Percentiles rank a stretch among this genome's conserved stretches.
Conservation (phyloP, 2,888 invertebrate genomes). For the Griposia aprilina region DNA sequence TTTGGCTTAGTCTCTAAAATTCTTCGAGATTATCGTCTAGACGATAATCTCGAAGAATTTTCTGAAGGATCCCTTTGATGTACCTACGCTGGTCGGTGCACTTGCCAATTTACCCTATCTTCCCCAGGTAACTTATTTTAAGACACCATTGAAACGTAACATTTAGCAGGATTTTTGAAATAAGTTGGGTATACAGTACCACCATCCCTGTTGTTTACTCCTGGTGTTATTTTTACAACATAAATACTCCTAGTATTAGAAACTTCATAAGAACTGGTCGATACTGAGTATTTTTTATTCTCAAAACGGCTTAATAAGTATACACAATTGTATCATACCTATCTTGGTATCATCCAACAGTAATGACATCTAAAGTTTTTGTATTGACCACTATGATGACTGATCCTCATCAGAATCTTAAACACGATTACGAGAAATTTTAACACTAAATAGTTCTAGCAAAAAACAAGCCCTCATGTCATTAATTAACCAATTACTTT, state of each 20-base stretch:
- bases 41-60: neutral
- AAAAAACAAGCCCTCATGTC: slow-evolving; percentile 23
- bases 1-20: neutral
- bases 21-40: too few species aligned
- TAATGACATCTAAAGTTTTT: slow-evolving; percentile 36
- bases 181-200: neutral
- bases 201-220: neutral
- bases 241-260: neutral
- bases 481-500: slow-evolving; percentile 46
- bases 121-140: neutral
- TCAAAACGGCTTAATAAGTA: neutral
- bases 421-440: slow-evolving; percentile 12
- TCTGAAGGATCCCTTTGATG: neutral
- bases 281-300: neutral
- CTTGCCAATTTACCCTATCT: neutral
- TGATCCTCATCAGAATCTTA: slow-evolving; percentile 8
- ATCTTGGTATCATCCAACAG: neutral
- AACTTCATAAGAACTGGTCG: neutral
- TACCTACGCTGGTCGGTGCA: too few species aligned
- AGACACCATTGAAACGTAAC: neutral
- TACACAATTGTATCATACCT: neutral
- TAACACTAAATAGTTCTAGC: neutral
- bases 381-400: slow-evolving; percentile 23
- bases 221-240: neutral
- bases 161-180: neutral